Evolutionary conservation across 1,140 invertebrate species (phyloP).

Genomic region (Stenopsyche tienmushanensis): DNA sequence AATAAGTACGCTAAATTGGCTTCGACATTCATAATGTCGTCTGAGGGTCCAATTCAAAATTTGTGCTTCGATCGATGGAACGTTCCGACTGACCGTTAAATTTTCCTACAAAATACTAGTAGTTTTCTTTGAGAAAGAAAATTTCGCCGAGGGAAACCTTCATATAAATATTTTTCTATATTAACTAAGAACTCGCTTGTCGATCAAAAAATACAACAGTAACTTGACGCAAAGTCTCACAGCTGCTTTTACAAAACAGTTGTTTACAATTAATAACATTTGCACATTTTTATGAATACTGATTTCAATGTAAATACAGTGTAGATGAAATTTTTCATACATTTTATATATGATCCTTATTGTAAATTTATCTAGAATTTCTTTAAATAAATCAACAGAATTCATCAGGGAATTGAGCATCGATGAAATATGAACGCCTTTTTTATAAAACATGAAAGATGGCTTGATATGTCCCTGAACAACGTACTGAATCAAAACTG

Average conservation of each 20-base stretch:
- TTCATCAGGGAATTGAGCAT: constrained; percentile 26
- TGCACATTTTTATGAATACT: constrained; percentile 28
- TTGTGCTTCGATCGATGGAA: background rate
- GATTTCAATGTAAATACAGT: constrained; percentile 25
- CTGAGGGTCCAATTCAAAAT: no score
- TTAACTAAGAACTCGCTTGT: no score
- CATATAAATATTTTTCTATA: no score
- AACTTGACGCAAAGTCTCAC: constrained; percentile 7
- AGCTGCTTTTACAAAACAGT: constrained; percentile 11
- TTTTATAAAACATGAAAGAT: constrained; percentile 26
- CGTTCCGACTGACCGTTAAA: background rate
- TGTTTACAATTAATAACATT: constrained; percentile 24
- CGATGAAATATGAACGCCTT: constrained; percentile 17
- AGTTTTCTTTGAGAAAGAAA: background rate
- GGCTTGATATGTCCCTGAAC: constrained; percentile 36
- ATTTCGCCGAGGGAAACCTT: background rate
- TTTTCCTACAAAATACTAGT: background rate
- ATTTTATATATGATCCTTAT: constrained; percentile 21
- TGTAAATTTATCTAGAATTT: constrained; percentile 30
- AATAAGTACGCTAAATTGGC: no score
- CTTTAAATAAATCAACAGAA: constrained; percentile 12
- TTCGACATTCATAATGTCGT: no score
- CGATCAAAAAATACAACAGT: constrained; percentile 21
- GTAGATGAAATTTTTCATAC: constrained; percentile 25
- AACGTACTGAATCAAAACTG: constrained; percentile 21